These are phyloP conservation scores for Tachycineta bicolor DNA, from an alignment of 2,113 vertebrate species.

Conservation along the genomic window DNA sequence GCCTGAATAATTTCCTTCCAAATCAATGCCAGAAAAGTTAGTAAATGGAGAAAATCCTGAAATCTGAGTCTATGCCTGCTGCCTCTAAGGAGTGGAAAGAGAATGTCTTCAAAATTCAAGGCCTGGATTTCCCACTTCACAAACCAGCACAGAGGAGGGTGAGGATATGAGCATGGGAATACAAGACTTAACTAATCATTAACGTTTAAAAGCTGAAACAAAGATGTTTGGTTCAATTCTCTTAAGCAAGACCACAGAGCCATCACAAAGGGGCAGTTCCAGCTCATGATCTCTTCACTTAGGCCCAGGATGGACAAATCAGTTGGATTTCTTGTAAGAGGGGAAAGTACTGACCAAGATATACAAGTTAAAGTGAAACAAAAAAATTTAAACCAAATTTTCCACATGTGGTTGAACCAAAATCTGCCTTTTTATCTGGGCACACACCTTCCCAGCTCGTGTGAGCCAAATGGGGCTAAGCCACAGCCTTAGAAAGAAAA, in stretches of 20 bases:
- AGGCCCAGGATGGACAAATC: background rate
- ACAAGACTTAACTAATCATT: background rate
- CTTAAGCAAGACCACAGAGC: background rate
- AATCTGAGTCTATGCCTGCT: background rate
- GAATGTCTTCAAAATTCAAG: background rate
- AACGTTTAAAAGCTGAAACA: background rate
- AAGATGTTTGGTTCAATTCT: background rate
- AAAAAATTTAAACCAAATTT: background rate
- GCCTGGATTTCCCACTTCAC: background rate
- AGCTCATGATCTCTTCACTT: background rate
- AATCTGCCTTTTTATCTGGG: background rate
- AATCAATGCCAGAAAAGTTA: background rate
- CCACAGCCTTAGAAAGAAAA: background rate
- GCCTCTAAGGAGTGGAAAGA: background rate
- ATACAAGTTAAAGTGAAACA: background rate
- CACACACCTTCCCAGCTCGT: background rate
- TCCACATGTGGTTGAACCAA: background rate
- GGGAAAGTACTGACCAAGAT: background rate
- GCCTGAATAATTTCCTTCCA: constrained; percentile 3
- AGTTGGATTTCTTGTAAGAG: background rate
- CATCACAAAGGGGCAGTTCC: background rate
- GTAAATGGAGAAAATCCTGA: background rate
- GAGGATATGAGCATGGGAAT: background rate
- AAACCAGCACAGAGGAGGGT: background rate
- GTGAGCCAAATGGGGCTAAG: background rate